phyloP scores from a whole-genome alignment of 2,888 invertebrate species.

The Drosophila yooni region DNA sequence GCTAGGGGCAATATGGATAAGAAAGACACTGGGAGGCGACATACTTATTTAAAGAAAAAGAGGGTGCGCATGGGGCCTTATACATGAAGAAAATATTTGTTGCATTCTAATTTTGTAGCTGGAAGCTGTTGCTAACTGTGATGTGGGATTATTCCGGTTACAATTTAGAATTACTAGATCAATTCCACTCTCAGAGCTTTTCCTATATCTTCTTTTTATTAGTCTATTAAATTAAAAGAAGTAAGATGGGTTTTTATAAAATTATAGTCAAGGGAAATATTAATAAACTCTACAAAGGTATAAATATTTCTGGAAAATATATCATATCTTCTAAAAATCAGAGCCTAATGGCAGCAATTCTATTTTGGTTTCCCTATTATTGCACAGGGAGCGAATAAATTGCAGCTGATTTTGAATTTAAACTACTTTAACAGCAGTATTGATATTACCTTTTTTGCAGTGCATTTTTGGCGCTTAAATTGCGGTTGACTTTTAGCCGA shows the following conservation, averaged over 20 bases:
- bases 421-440: background rate
- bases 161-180: background rate
- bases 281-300: background rate
- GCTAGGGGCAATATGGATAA: constrained; percentile 6
- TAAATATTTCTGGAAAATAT: background rate
- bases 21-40: background rate
- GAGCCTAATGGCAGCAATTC: background rate
- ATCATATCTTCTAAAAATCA: background rate
- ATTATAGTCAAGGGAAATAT: background rate
- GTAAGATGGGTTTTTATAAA: background rate
- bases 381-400: background rate
- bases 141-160: background rate
- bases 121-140: background rate
- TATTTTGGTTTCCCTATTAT: background rate
- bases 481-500: constrained; percentile 47
- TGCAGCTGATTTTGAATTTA: background rate
- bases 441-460: constrained; percentile 6
- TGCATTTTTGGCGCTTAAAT: constrained; percentile 56
- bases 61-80: constrained; percentile 27
- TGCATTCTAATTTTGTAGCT: background rate
- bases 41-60: constrained; percentile 12
- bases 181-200: background rate
- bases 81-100: constrained; percentile 8
- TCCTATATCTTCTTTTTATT: background rate
- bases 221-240: background rate